These are phyloP conservation scores for Cheilinus undulatus DNA, from an alignment of 2,113 vertebrate genomes.

Conservation along the genomic window DNA sequence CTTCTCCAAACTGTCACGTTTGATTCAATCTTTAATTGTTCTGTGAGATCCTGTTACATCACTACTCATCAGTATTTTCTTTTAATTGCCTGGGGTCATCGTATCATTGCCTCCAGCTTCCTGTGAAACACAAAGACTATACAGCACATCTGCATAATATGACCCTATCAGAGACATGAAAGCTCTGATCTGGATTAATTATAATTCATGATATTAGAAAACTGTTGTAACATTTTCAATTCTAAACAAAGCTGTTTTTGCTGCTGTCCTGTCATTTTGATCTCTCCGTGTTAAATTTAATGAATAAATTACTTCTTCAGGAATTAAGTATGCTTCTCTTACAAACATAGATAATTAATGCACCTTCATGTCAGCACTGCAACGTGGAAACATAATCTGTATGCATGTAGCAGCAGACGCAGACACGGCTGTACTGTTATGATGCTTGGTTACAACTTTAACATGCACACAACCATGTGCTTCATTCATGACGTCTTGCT, in stretches of 20 bases:
- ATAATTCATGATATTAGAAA: constrained; percentile 32
- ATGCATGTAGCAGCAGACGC: constrained; percentile 22
- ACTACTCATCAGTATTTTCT: constrained; percentile 1
- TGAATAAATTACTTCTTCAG: constrained; percentile 43
- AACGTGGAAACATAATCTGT: constrained; percentile 49
- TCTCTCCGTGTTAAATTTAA: constrained; percentile 22
- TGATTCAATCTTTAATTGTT: too few species aligned
- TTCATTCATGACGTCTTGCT: constrained; percentile 62
- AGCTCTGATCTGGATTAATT: constrained; percentile 35
- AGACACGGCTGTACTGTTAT: constrained; percentile 14
- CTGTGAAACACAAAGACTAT: neutral
- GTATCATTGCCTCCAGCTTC: constrained; percentile 17
- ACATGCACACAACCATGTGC: constrained; percentile 32
- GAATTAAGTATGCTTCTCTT: constrained; percentile 9
- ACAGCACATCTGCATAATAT: constrained; percentile 2
- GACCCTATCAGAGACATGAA: neutral
- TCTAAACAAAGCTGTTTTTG: constrained; percentile 24
- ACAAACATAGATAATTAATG: constrained; percentile 44
- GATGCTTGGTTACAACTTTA: constrained; percentile 32
- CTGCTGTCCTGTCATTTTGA: constrained; percentile 19
- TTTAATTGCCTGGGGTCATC: neutral
- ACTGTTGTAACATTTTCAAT: constrained; percentile 1
- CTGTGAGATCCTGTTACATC: too few species aligned
- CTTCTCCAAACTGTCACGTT: too few species aligned
- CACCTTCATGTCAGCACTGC: constrained; percentile 41